These are phyloP conservation scores for Lutraria rhynchaena DNA, from an alignment of 1,140 invertebrate genomes.

Conservation along the genomic window DNA sequence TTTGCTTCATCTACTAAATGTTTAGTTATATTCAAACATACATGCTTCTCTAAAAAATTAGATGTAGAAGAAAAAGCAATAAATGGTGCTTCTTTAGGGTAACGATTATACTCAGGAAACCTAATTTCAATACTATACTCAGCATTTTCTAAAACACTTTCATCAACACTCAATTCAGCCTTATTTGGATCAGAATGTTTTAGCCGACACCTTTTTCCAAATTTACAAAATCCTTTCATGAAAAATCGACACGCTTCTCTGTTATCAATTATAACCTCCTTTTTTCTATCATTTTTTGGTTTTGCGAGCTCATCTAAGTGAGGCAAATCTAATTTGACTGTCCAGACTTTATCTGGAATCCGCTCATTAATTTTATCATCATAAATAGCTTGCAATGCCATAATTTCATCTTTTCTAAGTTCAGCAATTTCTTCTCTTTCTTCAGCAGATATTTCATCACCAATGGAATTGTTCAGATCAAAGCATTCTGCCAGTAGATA, in stretches of 20 bases:
- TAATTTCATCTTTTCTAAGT: constrained; percentile 76
- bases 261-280: background rate
- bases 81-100: constrained; percentile 75
- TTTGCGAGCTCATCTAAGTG: constrained; percentile 63
- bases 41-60: constrained; percentile 65
- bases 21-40: constrained; percentile 75
- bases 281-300: constrained; percentile 43
- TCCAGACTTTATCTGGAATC: constrained; percentile 74
- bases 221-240: constrained; percentile 74
- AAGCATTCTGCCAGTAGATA: constrained; percentile 74
- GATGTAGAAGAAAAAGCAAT: constrained; percentile 73
- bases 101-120: constrained; percentile 73
- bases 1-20: constrained; percentile 72
- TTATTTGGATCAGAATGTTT: constrained; percentile 62
- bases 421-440: constrained; percentile 68
- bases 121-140: constrained; percentile 75
- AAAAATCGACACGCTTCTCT: constrained; percentile 75
- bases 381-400: constrained; percentile 77
- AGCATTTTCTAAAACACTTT: constrained; percentile 45
- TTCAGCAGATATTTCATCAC: constrained; percentile 8
- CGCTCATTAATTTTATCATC: constrained; percentile 75
- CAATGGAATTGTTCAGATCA: constrained; percentile 21
- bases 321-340: constrained; percentile 70
- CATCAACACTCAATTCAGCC: constrained; percentile 33
- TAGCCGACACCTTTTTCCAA: constrained; percentile 70